Base-by-base conservation (phyloP, 1,140 invertebrate genomes). In the Bicyclus anynana region DNA sequence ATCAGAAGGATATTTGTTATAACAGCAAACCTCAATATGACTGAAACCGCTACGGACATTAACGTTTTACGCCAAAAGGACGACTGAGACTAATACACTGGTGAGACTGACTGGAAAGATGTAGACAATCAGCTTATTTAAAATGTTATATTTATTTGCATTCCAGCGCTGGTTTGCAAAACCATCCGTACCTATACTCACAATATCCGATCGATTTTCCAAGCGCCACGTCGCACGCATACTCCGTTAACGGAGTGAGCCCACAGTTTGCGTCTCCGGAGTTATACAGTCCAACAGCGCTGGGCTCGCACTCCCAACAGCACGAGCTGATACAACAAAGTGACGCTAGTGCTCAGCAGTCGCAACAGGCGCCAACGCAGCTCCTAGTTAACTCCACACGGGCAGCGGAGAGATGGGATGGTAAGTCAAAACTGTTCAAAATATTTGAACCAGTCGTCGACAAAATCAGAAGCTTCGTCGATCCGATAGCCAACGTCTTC, bases 141-240 rank as follows among this genome's bases (percentile, higher is more conserved):
- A 65, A 33, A 17, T 20, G 49, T 13, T 6, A 33, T 33, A 44
- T 73, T 75, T 79, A 59, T 86, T 83, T 85, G 58, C 62, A 74
- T 88, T 88, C 63, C 85, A 89, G 87, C 67, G 59, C 77, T 69
- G 80, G 81, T 73, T 80, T 86, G 67, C 84, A 84, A 73, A 84
- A 82, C 70, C 77, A 89, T 56, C 86, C 87, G 51, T 89, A 89
- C 62, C 75, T 89, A 68, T 89, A 89, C 69, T 86, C 84, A 57
- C 86, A 89, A 80, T 89, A 90, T 65, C 89, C 86, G 65, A 80
- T 90, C 72, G 89, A 90, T 77, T 90, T 90, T 69, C 80, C 84
- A 65, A 80, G 84, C 77, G 79, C 84, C 64, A 75, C 85, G 42
- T 87, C 87, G 69, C 84, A 89, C 71, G 84, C 79, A 62, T 90